phyloP scores from a whole-genome alignment of 1,140 invertebrate species.

The Calephelis virginiensis region DNA sequence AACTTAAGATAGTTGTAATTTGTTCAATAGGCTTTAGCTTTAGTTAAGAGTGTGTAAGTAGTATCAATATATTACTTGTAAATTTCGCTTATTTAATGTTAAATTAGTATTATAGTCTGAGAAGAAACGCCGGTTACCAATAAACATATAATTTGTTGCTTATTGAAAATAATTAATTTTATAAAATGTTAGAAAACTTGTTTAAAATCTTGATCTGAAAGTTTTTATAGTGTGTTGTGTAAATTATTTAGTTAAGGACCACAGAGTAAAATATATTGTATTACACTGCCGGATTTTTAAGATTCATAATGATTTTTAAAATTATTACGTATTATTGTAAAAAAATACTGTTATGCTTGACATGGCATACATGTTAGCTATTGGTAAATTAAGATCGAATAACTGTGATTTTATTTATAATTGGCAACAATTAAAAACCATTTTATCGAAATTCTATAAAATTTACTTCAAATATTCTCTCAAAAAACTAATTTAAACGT shows the following conservation, averaged over 20 bases:
- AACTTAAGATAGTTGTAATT: conserved; percentile 29
- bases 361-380: conserved; percentile 30
- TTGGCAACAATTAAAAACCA: conserved; percentile 33
- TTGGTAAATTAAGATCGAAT: conserved; percentile 64
- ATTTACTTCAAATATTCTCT: conserved; percentile 32
- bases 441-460: background rate
- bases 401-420: conserved; percentile 76
- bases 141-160: conserved; percentile 77
- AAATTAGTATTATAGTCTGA: conserved; percentile 77
- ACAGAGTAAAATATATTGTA: conserved; percentile 46
- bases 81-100: conserved; percentile 71
- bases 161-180: conserved; percentile 74
- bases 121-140: conserved; percentile 77
- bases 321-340: background rate
- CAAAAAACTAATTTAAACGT: conserved; percentile 71
- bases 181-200: conserved; percentile 73
- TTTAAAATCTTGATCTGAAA: conserved; percentile 58
- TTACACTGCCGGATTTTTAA: conserved; percentile 20
- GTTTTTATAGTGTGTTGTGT: conserved; percentile 62
- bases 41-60: conserved; percentile 55
- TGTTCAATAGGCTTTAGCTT: conserved; percentile 18
- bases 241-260: conserved; percentile 62
- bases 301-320: background rate
- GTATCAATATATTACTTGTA: conserved; percentile 61
- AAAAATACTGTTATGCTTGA: conserved; percentile 25